Conservation (phyloP, 2,888 invertebrate species). For the Perithous albicinctus region DNA sequence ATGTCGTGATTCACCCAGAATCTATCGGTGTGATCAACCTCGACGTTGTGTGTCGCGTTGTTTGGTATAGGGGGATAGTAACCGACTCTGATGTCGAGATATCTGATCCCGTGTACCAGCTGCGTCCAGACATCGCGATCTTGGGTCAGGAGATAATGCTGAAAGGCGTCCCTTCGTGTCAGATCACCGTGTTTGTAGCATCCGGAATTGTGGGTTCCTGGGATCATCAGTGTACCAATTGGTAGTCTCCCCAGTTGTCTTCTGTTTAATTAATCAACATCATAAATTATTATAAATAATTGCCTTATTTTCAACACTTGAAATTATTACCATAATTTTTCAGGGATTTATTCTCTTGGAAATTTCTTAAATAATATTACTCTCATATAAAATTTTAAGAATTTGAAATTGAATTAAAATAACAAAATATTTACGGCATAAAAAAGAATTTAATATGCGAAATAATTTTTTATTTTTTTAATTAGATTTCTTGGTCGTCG, state of each 20-base stretch:
- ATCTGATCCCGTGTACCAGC: constrained; percentile 93
- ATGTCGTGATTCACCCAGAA: constrained; percentile 92
- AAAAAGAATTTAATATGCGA: no score
- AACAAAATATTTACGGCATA: no score
- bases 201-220: constrained; percentile 88
- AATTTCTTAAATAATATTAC: no score
- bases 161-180: constrained; percentile 83
- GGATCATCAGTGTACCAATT: constrained; percentile 85
- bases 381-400: no score
- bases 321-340: no score
- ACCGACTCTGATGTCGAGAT: constrained; percentile 92
- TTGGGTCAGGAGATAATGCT: constrained; percentile 87
- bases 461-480: no score
- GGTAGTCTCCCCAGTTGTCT: constrained; percentile 86
- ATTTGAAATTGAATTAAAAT: no score
- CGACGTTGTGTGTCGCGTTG: constrained; percentile 53
- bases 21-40: constrained; percentile 82
- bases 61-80: constrained; percentile 86
- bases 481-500: no score
- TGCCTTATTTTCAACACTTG: no score
- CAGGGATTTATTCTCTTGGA: no score
- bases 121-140: constrained; percentile 93
- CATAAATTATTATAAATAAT: not conserved
- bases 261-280: constrained; percentile 82
- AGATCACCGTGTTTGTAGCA: constrained; percentile 86